Evolutionary conservation across 2,888 invertebrate genomes (phyloP), one percentile per base, ranked within the genome.

Genomic region (Caenorhabditis sinica): DNA sequence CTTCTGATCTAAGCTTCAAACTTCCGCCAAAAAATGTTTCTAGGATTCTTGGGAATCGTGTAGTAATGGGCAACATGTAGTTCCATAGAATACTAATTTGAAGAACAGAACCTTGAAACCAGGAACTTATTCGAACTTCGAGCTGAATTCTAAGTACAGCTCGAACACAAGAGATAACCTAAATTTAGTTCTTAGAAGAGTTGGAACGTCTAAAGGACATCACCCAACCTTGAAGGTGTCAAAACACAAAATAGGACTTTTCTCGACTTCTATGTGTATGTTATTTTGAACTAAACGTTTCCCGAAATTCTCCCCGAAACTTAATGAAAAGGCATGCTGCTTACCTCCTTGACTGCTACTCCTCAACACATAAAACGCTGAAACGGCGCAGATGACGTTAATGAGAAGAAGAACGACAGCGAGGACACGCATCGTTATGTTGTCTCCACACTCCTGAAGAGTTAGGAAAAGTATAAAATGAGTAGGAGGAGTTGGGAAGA

Each of bases 381-480:
- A 77, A 45, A 71, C 77, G 28, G 25, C 77, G 20, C 61, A 43
- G 51, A 77, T 51, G 60, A 61, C 77, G 69, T 77, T 69, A 69
- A 77, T 61, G 53, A 77, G 61, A n/a, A 77, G 60, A 23, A 77
- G 77, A 61, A 77, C 69, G 77, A 77, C 69, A 36, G 69, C 77
- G 43, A 77, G 77, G 8, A 69, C 23, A 43, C 77, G 77, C 77
- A 77, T 77, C 53, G 17, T 36, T 45, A 15, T 45, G 15, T 45
- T 45, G 45, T 45, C 45, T 45, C 45, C 45, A 45, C 45, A 45
- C 51, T 25, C 40, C 25, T 40, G 45, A 58, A 43, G 63, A 58
- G 68, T 63, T 60, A 40, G 63, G 58, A 69, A 71, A 71, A 51
- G 77, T 77, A 77, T 77, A 77, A 77, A 77, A 71, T 77, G 77